A percentile compares a stretch with the other conserved stretches of the same genome.
phyloP scores from a whole-genome alignment of 2,797 vertebrate species.

The Thunnus albacares region DNA sequence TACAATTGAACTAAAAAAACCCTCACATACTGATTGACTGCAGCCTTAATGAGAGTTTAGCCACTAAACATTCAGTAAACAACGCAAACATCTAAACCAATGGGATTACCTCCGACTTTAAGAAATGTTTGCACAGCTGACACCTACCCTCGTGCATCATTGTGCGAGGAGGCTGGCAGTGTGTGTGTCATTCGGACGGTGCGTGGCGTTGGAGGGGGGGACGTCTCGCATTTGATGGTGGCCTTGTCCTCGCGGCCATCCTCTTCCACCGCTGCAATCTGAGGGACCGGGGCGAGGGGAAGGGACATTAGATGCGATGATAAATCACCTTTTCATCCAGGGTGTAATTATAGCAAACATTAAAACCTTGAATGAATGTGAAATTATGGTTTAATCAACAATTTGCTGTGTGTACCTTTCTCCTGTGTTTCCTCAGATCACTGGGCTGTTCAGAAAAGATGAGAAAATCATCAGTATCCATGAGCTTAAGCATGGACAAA shows the following conservation, averaged over 20 bases:
- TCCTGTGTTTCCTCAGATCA: slow-evolving; percentile 98
- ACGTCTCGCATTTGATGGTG: slow-evolving; percentile 99
- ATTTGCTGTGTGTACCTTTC: slow-evolving; percentile 89
- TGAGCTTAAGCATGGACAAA: neutral
- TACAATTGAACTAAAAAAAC: neutral
- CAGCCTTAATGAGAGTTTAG: too few species aligned
- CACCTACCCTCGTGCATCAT: slow-evolving; percentile 92
- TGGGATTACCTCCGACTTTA: neutral
- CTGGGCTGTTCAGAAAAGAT: slow-evolving; percentile 89
- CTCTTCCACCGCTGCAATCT: slow-evolving; percentile 98
- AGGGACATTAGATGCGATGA: neutral
- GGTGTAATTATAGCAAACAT: neutral
- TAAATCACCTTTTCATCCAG: neutral
- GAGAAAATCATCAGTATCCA: slow-evolving; percentile 7
- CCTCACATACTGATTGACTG: neutral
- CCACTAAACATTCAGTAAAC: too few species aligned
- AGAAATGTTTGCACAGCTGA: neutral
- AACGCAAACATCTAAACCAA: too few species aligned
- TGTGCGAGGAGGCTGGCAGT: slow-evolving; percentile 96
- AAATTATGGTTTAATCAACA: neutral
- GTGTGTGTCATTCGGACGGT: slow-evolving; percentile 97
- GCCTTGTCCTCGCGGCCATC: slow-evolving; percentile 98
- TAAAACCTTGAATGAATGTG: neutral
- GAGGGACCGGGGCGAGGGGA: slow-evolving; percentile 14
- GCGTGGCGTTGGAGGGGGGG: slow-evolving; percentile 95